Conservation (phyloP, 2,888 invertebrate species). For the Athalia rosae region DNA sequence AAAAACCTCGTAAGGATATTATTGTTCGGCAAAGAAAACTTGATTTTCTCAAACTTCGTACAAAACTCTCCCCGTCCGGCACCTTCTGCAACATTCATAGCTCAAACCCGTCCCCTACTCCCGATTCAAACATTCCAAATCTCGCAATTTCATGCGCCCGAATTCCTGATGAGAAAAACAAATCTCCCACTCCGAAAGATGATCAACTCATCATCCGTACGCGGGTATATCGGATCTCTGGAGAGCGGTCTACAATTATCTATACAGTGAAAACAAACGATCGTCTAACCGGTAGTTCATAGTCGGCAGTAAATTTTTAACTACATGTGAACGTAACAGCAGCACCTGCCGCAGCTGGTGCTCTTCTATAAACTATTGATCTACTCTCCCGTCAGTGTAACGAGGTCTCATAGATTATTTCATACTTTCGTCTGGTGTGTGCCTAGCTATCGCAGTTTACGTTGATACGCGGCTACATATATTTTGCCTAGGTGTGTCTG, state of each 20-base stretch:
- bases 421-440: conserved; percentile 11
- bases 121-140: no score
- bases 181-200: no score
- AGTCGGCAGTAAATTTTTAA: conserved; percentile 12
- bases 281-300: neutral
- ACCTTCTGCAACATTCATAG: neutral
- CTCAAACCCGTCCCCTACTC: neutral
- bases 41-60: conserved; percentile 3
- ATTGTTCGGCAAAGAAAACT: conserved; percentile 8
- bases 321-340: neutral
- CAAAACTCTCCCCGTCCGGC: neutral
- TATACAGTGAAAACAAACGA: neutral
- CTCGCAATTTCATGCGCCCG: no score
- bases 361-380: neutral
- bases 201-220: no score
- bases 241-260: neutral
- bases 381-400: neutral
- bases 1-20: neutral
- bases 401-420: conserved; percentile 32
- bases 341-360: neutral
- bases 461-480: no score
- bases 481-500: no score
- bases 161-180: no score
- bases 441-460: neutral
- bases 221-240: neutral